Percentiles rank a stretch among this genome's conserved stretches.
Conservation (phyloP, 2,797 vertebrate genomes). For the Anguilla pacifica region DNA sequence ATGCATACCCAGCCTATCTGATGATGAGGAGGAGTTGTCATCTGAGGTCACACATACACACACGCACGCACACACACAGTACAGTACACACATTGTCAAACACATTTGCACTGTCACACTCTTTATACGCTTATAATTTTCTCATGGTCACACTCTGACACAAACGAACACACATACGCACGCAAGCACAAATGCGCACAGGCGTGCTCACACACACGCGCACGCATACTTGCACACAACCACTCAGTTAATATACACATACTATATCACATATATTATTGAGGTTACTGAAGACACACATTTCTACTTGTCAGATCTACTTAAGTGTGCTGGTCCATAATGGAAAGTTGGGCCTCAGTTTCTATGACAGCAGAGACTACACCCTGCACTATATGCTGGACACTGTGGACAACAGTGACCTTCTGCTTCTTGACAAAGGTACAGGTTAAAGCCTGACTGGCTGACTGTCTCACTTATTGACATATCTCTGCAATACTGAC, state of each 20-base stretch:
- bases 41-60: constrained; percentile 50
- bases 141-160: too few relatives aligned
- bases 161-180: neutral
- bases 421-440: constrained; percentile 82
- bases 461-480: neutral
- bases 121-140: too few relatives aligned
- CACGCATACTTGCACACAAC: neutral
- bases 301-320: constrained; percentile 71
- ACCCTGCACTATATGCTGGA: constrained; percentile 87
- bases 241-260: neutral
- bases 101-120: neutral
- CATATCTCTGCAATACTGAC: neutral
- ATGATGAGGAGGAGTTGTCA: constrained; percentile 57
- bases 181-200: neutral
- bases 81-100: neutral
- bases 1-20: constrained; percentile 17
- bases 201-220: neutral
- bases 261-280: neutral
- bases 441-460: constrained; percentile 20
- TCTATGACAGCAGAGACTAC: constrained; percentile 85
- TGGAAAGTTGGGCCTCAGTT: constrained; percentile 82
- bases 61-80: constrained; percentile 13
- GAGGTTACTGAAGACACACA: neutral
- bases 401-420: constrained; percentile 77
- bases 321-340: constrained; percentile 82